These are phyloP conservation scores for Fregata magnificens DNA, from an alignment of 2,113 vertebrate genomes.

Conservation along the genomic window DNA sequence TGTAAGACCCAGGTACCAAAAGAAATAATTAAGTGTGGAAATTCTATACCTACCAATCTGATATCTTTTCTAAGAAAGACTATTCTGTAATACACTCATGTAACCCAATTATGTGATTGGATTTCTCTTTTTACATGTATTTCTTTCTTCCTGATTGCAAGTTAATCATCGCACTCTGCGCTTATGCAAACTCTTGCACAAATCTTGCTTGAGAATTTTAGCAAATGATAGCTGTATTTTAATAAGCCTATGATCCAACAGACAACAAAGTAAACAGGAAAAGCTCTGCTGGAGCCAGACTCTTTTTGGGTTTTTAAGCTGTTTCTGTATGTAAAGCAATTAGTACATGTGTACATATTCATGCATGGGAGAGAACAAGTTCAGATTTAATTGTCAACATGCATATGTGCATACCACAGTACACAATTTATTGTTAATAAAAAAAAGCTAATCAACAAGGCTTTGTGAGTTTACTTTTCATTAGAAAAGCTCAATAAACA, in stretches of 20 bases:
- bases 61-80: background rate
- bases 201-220: background rate
- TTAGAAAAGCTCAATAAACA: constrained; percentile 9
- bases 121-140: background rate
- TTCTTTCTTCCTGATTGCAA: background rate
- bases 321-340: background rate
- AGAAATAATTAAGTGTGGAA: background rate
- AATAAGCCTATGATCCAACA: background rate
- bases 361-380: background rate
- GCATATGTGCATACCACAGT: background rate
- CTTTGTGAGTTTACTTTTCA: constrained; percentile 4
- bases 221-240: background rate
- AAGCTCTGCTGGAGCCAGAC: background rate
- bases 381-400: background rate
- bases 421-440: background rate
- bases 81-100: background rate
- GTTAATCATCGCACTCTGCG: background rate
- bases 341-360: background rate
- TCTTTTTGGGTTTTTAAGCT: background rate
- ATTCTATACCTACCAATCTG: background rate
- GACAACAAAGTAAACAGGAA: background rate
- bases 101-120: background rate
- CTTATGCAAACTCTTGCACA: background rate
- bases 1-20: background rate
- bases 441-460: background rate